Evolutionary conservation across 2,797 vertebrate genomes (phyloP).

Genomic region (Rhabdomys pumilio): DNA sequence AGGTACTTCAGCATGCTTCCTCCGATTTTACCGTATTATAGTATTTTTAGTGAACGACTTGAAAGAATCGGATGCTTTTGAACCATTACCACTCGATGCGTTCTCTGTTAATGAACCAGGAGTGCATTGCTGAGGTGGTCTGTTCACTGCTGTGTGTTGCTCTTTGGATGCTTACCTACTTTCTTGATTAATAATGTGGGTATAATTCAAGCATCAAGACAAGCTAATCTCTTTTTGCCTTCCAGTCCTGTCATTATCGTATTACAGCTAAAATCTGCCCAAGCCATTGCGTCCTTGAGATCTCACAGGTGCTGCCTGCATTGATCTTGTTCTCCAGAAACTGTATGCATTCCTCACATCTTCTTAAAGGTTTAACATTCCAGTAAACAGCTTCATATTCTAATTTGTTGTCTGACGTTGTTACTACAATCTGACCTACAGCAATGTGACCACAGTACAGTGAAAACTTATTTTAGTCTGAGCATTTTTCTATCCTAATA

Average conservation of each 20-base stretch:
- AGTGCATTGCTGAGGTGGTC: conserved; percentile 26
- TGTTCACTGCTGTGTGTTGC: neutral
- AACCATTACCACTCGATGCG: conserved; percentile 5
- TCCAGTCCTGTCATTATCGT: neutral
- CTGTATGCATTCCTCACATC: neutral
- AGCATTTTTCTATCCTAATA: neutral
- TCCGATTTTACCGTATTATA: neutral
- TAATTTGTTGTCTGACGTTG: neutral
- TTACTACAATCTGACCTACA: conserved; percentile 35
- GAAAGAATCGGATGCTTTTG: neutral
- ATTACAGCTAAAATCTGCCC: neutral
- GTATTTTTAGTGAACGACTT: conserved; percentile 31
- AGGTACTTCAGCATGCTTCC: neutral
- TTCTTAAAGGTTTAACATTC: conserved; percentile 22
- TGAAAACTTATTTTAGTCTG: neutral
- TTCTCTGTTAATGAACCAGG: neutral
- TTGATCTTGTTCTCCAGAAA: conserved; percentile 42
- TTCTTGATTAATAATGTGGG: conserved; percentile 31
- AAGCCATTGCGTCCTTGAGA: neutral
- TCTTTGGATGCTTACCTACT: neutral
- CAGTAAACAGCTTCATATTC: neutral
- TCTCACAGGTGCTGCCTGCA: neutral
- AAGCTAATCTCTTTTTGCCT: conserved; percentile 3
- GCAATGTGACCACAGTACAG: neutral
- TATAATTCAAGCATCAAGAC: neutral